Percentiles rank a stretch among this genome's conserved stretches.
These are phyloP conservation scores for Hydrotaea cyrtoneurina DNA, from an alignment of 2,888 invertebrate genomes.

Conservation along the genomic window DNA sequence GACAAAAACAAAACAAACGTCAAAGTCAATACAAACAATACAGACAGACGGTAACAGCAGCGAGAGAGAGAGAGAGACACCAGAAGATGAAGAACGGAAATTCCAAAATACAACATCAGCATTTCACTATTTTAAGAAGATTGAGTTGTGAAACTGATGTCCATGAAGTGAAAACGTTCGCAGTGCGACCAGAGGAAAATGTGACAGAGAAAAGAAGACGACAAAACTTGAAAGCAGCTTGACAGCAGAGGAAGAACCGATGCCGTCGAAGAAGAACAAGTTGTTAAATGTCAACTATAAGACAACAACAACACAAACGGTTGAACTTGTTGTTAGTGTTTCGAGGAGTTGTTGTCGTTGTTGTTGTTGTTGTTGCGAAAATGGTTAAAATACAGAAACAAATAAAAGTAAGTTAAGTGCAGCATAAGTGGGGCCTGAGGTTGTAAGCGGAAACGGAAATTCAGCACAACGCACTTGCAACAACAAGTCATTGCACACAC, in stretches of 20 bases:
- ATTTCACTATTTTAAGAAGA: conserved; percentile 24
- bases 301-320: not conserved
- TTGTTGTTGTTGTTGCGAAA: conserved; percentile 5
- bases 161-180: not conserved
- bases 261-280: conserved; percentile 37
- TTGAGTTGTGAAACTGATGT: conserved; percentile 26
- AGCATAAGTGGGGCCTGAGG: conserved; percentile 44
- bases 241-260: conserved; percentile 10
- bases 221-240: not conserved
- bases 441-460: conserved; percentile 61
- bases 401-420: conserved; percentile 45
- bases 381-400: not conserved
- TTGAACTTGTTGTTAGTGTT: conserved; percentile 12
- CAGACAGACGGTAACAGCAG: too few relatives aligned
- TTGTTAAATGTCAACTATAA: conserved; percentile 55
- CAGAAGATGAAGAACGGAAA: not conserved
- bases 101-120: not conserved
- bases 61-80: conserved; percentile 66
- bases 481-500: not conserved
- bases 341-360: conserved; percentile 1
- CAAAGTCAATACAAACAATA: too few relatives aligned
- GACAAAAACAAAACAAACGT: not conserved
- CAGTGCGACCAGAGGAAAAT: conserved; percentile 11
- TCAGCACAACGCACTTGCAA: conserved; percentile 37
- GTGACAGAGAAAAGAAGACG: not conserved